Evolutionary conservation across 2,888 invertebrate genomes (phyloP), one percentile per base, ranked within the genome.

Genomic region (Drosophila putrida): DNA sequence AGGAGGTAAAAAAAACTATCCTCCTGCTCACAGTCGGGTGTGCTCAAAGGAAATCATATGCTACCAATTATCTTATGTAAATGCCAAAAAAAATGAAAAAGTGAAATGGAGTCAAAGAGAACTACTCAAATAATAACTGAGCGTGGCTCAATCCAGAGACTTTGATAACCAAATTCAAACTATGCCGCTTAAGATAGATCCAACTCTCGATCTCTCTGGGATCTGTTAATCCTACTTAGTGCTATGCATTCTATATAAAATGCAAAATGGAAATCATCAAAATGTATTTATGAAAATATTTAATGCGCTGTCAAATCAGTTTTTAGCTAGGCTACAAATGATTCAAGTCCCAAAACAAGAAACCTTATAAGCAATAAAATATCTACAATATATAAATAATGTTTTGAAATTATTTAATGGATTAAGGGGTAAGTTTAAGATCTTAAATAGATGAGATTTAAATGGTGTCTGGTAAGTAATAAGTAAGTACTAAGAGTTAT

Each of bases 61-160:
- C 84, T 65, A 65, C 41, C 67, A 71, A 75, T 63, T 69, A 76
- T 79, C 83, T 83, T 82, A 82, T 82, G 82, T 78, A 76, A 81
- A 82, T 86, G 82, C 82, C 82, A 82, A 82, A 82, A 49, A 58
- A 20, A 20, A n/a, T n/a, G n/a, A n/a, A n/a, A n/a, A n/a, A n/a
- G n/a, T 20, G 41, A 35, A 43, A 35, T 57, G 36, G 44, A 46
- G 33, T 49, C 47, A 10, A 33, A 25, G 31, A 33, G 28, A 35
- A 43, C 51, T 31, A 46, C 50, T 64, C 57, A 60, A 62, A 57
- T 61, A 66, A 58, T 59, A 55, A 77, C 38, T 43, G 81, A 82
- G 82, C 85, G 67, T 68, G 83, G 83, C 86, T 85, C 82, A 78
- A 63, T 64, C 61, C 71, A 73, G 70, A 85, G 78, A 82, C 82